Evolutionary conservation across 2,888 invertebrate species (phyloP).

Genomic region (Ametastegia equiseti): DNA sequence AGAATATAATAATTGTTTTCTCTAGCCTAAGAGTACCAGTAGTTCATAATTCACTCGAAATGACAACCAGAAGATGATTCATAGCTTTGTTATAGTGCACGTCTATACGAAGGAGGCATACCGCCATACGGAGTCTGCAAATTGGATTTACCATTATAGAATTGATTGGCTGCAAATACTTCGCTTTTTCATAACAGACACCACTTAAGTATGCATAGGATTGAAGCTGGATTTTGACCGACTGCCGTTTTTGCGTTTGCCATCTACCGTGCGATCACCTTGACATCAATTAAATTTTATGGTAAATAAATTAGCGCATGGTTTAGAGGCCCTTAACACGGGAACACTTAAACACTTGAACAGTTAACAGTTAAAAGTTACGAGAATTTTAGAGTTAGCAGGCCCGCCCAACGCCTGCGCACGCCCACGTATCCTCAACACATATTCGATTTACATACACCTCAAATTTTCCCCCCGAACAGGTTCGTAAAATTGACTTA

Average conservation of each 20-base stretch:
- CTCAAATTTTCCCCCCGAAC: conserved; percentile 1
- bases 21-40: not conserved
- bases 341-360: conserved; percentile 41
- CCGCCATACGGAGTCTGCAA: not conserved
- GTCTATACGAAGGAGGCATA: not conserved
- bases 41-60: conserved; percentile 40
- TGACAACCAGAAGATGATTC: conserved; percentile 32
- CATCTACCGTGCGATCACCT: conserved; percentile 11
- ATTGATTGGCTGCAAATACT: conserved; percentile 35
- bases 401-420: conserved; percentile 33
- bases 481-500: conserved; percentile 39
- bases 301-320: conserved; percentile 45
- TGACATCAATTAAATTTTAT: conserved; percentile 44
- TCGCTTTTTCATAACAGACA: conserved; percentile 20
- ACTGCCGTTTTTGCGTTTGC: conserved; percentile 25
- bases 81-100: not conserved
- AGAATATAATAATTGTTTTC: conserved; percentile 37
- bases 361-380: conserved; percentile 44
- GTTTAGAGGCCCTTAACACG: conserved; percentile 45
- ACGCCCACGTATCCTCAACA: conserved; percentile 42
- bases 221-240: conserved; percentile 30
- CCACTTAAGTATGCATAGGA: conserved; percentile 40
- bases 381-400: conserved; percentile 35
- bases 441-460: conserved; percentile 38
- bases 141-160: conserved; percentile 42